phyloP scores from a whole-genome alignment of 2,888 invertebrate genomes.

The Drosophila neonasuta region DNA sequence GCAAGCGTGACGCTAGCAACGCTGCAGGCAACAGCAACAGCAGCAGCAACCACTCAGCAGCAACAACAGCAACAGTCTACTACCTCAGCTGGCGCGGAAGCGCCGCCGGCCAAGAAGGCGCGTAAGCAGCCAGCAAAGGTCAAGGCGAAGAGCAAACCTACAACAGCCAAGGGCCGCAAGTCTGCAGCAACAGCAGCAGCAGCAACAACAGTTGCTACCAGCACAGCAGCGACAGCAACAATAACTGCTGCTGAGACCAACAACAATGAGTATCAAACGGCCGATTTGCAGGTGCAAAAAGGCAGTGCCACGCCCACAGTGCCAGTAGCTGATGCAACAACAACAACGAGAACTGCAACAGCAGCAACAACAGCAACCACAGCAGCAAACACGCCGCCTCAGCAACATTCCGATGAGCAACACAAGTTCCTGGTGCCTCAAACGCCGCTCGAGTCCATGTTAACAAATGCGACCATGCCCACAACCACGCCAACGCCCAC shows the following conservation, averaged over 20 bases:
- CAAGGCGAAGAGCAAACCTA: constrained; percentile 40
- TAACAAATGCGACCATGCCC: constrained; percentile 35
- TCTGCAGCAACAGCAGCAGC: constrained; percentile 10
- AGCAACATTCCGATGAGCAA: constrained; percentile 74
- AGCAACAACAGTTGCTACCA: constrained; percentile 17
- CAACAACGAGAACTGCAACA: constrained; percentile 38
- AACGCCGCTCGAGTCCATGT: constrained; percentile 41
- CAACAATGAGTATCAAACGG: constrained; percentile 71
- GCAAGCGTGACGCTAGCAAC: constrained; percentile 5
- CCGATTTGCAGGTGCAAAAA: constrained; percentile 58
- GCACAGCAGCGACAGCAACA: not conserved
- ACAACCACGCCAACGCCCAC: constrained; percentile 22
- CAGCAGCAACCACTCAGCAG: constrained; percentile 4
- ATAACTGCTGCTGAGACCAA: constrained; percentile 61
- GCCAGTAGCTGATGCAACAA: constrained; percentile 31
- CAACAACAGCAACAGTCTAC: constrained; percentile 40
- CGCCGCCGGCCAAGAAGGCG: constrained; percentile 55
- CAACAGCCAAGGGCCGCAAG: constrained; percentile 40
- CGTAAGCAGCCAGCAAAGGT: constrained; percentile 42
- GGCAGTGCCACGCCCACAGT: constrained; percentile 44
- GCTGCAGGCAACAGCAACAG: constrained; percentile 3
- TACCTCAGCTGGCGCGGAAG: constrained; percentile 44
- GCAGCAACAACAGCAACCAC: constrained; percentile 27
- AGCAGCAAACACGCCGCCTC: constrained; percentile 38
- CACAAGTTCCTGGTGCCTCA: constrained; percentile 78